Base-by-base conservation (phyloP, 2,888 invertebrate genomes). In the Patella caerulea region DNA sequence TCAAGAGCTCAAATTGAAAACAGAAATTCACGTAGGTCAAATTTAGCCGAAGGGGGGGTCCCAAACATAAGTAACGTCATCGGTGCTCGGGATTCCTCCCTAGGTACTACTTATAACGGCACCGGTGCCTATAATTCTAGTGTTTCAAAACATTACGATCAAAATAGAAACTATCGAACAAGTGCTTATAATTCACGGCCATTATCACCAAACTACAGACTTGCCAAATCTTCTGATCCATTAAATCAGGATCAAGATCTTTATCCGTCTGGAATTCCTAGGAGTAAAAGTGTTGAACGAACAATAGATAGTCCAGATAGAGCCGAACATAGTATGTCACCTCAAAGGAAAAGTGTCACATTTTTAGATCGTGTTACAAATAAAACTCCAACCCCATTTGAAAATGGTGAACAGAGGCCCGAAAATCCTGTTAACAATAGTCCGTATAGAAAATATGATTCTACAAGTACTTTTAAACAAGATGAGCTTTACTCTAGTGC, bases 41-140 rank as follows among this genome's bases (percentile, higher is more conserved):
- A 85, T 86, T 87, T 86, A 82, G 78, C 77, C 76, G 84, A 82
- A 83, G 82, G 86, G 85, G 85, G 86, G 81, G 84, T 83, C 82
- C 80, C 80, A 83, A 82, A 82, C 78, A 79, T 75, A 82, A 84
- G 59, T 80, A 82, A 72, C 65, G 71, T 54, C 71, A 75, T 79
- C 71, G 82, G 81, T 78, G 79, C 80, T 78, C 80, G 78, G 75
- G 81, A 79, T 83, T 83, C 81, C 81, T 83, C 85, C 82, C 82
- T 74, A 45, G 78, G 78, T 52, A 65, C 75, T 29, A 71, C 71
- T 45, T 69, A 81, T 54, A 73, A 79, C 74, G 78, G 78, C 81
- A 79, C 82, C 74, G 79, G 82, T 65, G 19, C 24, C 12, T 65
- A 65, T 65, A 65, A 65, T 65, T 65, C 65, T 5, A 24, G 19